These are phyloP conservation scores for Eulacestoma nigropectus DNA, from an alignment of 2,113 vertebrate genomes.

Conservation along the genomic window DNA sequence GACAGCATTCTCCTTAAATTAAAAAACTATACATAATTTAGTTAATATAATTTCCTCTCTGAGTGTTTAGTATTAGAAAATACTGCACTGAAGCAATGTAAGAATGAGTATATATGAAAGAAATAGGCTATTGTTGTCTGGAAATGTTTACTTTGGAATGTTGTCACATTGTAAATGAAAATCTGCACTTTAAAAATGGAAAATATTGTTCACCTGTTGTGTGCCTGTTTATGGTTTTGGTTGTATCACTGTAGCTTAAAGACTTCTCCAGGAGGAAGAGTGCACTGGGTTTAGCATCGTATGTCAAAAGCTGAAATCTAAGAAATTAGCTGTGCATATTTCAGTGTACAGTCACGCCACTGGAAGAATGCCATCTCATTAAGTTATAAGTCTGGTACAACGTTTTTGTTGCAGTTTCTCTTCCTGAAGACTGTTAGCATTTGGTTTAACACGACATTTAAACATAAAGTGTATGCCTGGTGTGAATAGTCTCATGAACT, in stretches of 20 bases:
- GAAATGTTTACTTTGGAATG: background rate
- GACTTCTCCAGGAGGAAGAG: background rate
- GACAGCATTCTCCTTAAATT: background rate
- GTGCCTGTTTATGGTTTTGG: background rate
- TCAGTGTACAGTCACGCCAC: background rate
- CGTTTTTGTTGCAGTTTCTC: background rate
- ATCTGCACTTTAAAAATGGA: conserved; percentile 9
- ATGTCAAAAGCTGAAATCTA: background rate
- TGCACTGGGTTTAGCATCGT: background rate
- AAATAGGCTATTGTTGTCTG: background rate
- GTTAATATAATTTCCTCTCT: background rate
- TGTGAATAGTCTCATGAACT: background rate
- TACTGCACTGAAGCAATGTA: background rate
- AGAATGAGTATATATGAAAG: background rate
- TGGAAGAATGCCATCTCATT: background rate
- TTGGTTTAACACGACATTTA: background rate
- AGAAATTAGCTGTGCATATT: background rate
- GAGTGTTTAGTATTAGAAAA: background rate
- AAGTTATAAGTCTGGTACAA: background rate
- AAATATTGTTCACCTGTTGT: background rate
- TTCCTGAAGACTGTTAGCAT: background rate
- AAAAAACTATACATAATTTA: background rate
- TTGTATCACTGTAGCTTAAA: background rate
- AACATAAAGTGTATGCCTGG: background rate
- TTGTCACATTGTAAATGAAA: background rate